Evolutionary conservation across 2,797 vertebrate genomes (phyloP).

Genomic region (Cynopterus sphinx): DNA sequence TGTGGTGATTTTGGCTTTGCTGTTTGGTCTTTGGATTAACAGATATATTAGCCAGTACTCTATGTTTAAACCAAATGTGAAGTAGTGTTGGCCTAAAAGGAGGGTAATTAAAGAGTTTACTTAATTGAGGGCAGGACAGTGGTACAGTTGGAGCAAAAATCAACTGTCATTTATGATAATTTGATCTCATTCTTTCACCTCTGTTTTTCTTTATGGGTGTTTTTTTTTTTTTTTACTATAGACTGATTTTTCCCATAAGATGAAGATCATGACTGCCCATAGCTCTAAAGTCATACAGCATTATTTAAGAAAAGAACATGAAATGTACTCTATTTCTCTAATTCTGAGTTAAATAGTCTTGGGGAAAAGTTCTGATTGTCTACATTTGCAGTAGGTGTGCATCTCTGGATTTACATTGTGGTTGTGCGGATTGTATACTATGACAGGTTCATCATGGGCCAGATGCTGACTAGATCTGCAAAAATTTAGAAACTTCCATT

Average conservation of each 20-base stretch:
- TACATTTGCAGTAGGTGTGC: not conserved
- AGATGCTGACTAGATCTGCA: not conserved
- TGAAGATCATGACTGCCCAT: not conserved
- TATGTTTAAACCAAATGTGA: not conserved
- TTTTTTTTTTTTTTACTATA: not conserved
- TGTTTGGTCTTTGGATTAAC: not conserved
- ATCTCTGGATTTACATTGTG: not conserved
- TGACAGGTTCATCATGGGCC: not conserved
- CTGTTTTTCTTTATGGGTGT: not conserved
- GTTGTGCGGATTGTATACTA: not conserved
- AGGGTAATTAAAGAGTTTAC: not conserved
- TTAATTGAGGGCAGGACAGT: not conserved
- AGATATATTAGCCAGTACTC: not conserved
- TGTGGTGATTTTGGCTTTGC: not conserved
- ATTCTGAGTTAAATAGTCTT: not conserved
- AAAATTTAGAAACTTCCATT: not conserved
- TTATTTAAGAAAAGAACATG: not conserved
- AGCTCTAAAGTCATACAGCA: not conserved
- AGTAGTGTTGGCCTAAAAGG: not conserved
- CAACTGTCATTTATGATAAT: not conserved
- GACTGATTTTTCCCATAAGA: not conserved
- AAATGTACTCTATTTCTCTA: not conserved
- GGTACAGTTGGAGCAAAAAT: not conserved
- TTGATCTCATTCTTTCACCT: not conserved
- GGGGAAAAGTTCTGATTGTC: not conserved